These are phyloP conservation scores for Teleogryllus occipitalis DNA, from an alignment of 1,140 invertebrate genomes.

Conservation along the genomic window DNA sequence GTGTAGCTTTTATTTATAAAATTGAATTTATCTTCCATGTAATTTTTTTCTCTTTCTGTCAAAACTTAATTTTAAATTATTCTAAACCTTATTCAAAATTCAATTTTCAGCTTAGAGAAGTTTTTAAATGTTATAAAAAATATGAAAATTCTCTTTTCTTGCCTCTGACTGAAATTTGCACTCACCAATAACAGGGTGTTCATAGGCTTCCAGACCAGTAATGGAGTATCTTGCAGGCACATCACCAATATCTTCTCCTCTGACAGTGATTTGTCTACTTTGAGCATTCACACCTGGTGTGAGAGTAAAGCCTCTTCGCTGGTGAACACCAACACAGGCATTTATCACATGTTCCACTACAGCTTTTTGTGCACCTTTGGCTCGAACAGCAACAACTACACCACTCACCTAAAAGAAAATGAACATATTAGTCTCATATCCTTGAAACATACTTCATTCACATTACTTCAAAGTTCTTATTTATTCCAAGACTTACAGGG, in stretches of 20 bases:
- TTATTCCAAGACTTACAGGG: conserved; percentile 33
- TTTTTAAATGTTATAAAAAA: too few relatives aligned
- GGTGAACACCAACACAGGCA: conserved; percentile 47
- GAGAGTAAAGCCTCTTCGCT: conserved; percentile 47
- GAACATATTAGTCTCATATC: not conserved
- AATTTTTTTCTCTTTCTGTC: not conserved
- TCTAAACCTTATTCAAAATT: too few relatives aligned
- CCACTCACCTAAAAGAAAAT: conserved; percentile 38
- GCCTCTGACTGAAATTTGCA: conserved; percentile 16
- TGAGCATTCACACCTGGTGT: conserved; percentile 51
- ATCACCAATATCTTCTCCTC: conserved; percentile 49
- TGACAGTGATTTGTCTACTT: conserved; percentile 48
- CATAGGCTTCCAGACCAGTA: conserved; percentile 55
- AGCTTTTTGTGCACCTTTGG: conserved; percentile 37
- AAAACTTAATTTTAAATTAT: too few relatives aligned
- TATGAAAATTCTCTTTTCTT: too few relatives aligned
- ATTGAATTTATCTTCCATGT: not conserved
- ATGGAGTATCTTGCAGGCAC: conserved; percentile 58
- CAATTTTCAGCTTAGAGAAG: too few relatives aligned
- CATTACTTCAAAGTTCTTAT: not conserved
- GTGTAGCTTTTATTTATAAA: too few relatives aligned
- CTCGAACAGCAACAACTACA: conserved; percentile 44
- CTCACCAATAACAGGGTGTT: conserved; percentile 65
- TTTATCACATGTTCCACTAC: conserved; percentile 45
- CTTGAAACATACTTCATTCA: not conserved